These are phyloP conservation scores for Ctenosaura bakeri DNA, from an alignment of 2,797 vertebrate species.

Conservation along the genomic window DNA sequence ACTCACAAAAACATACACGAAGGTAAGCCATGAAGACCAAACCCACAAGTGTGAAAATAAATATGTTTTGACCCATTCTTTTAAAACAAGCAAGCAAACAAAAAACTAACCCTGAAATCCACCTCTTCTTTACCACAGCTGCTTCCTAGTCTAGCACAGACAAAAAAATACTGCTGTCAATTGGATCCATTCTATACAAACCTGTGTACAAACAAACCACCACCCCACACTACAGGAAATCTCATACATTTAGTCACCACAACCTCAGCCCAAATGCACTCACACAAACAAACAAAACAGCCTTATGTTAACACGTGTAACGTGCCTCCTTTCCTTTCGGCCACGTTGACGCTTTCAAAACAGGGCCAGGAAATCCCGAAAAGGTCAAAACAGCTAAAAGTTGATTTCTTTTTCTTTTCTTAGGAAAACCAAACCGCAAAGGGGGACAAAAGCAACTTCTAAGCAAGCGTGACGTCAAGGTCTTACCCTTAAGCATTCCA, in stretches of 20 bases:
- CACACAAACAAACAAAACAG: neutral
- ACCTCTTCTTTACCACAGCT: conserved; percentile 59
- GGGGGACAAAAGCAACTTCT: conserved; percentile 43
- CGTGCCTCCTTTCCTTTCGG: conserved; percentile 43
- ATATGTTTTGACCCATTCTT: conserved; percentile 53
- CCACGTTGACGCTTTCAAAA: conserved; percentile 59
- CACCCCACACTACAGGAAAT: neutral
- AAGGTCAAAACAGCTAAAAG: neutral
- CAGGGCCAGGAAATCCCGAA: conserved; percentile 46
- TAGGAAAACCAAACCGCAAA: conserved; percentile 67
- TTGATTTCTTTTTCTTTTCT: conserved; percentile 22
- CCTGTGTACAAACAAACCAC: neutral
- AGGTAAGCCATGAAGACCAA: conserved; percentile 56
- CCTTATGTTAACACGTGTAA: neutral
- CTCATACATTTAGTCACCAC: neutral
- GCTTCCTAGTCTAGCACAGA: conserved; percentile 58
- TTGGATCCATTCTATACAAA: conserved; percentile 49
- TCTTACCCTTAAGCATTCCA: neutral
- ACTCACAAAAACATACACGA: conserved; percentile 22
- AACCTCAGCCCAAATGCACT: conserved; percentile 44
- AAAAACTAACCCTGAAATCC: conserved; percentile 55
- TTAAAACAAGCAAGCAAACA: neutral
- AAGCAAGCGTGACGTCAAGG: conserved; percentile 51
- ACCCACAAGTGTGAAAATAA: conserved; percentile 59
- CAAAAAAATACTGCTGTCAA: conserved; percentile 61